A percentile compares a stretch with the other conserved stretches of the same genome.
Evolutionary conservation across 2,797 vertebrate genomes (phyloP).

Genomic region (Sandelia bainsii): DNA sequence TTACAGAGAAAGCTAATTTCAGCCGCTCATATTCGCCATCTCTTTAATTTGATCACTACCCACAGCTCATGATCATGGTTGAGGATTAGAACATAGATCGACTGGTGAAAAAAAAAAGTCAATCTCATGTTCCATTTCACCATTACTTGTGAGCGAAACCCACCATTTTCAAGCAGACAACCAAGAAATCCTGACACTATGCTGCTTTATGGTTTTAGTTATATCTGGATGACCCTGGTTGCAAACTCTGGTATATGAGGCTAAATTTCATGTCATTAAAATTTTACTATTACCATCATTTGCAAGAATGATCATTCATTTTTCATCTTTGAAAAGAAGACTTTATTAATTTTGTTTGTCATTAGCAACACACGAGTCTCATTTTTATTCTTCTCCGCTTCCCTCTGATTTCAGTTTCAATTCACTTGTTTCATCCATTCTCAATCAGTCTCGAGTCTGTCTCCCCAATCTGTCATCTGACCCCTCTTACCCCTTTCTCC

Average conservation of each 20-base stretch:
- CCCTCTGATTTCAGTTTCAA: constrained; percentile 7
- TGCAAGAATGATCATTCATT: constrained; percentile 15
- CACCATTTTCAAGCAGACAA: not conserved
- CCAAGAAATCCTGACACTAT: not conserved
- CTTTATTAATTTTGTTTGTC: constrained; percentile 13
- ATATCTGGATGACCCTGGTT: constrained; percentile 15
- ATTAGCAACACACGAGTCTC: constrained; percentile 22
- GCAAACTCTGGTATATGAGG: constrained; percentile 25
- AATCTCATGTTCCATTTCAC: not conserved
- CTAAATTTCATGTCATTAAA: constrained; percentile 4
- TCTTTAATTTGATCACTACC: not conserved
- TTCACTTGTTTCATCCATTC: constrained; percentile 37
- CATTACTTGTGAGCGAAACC: not conserved
- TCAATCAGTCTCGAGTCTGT: constrained; percentile 42
- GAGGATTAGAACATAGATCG: not conserved
- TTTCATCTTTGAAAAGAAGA: constrained; percentile 21
- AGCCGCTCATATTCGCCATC: not conserved
- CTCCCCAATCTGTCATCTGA: constrained; percentile 53
- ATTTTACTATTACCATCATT: constrained; percentile 25
- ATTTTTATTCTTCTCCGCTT: constrained; percentile 23
- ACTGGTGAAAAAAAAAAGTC: too few species aligned
- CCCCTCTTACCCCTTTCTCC: constrained; percentile 32
- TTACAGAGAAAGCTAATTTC: too few species aligned
- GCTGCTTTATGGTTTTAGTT: constrained; percentile 19
- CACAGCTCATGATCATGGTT: not conserved